Evolutionary conservation across 2,888 invertebrate species (phyloP), one percentile per base, ranked within the genome.

Genomic region (Matsumyia berberina): DNA sequence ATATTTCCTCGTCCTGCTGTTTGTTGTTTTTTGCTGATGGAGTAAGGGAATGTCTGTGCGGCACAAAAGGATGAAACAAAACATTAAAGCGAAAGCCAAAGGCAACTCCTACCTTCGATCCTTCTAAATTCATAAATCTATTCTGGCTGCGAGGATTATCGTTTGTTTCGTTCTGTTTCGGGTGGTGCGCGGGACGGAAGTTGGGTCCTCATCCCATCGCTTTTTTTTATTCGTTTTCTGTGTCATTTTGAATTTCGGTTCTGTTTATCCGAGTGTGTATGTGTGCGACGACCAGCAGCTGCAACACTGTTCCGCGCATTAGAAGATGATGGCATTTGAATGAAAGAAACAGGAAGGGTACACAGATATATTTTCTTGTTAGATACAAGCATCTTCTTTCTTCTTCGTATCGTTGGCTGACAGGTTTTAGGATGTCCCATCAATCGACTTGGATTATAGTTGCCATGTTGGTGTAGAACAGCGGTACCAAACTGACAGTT

Each of bases 301-400:
- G 80, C 74, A 74, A 19, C 46, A 53, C 29, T 17, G 64, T 57
- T 31, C 29, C 73, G 49, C 35, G 12, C 46, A 74, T 67, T 74
- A 74, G 69, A 73, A 73, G 44, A 64, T 57, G 44, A 49, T 51
- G 72, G 42, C 64, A 79, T 58, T 58, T 79, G 29, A 66, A 64
- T 49, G 15, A 11, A 73, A 53, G 60, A 42, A 7, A 11, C 15
- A 42, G 2, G 19, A 17, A 9, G 9, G 46, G 19, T 8, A 6
- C 46, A 33, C 17, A 53, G 15, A 29, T 15, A 44, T 9, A 7
- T 39, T 9, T 29, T 62, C 44, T 44, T 62, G 29, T 62, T 44
- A 58, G 39, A 29, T 24, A 51, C 29, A 29, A 44, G 24, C 15
- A 19, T 39, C n/a, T 42, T n/a, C 37, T 51, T 60, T 33, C 19